Evolutionary conservation across 2,797 vertebrate genomes (phyloP).

Genomic region (Gobionotothen gibberifrons): DNA sequence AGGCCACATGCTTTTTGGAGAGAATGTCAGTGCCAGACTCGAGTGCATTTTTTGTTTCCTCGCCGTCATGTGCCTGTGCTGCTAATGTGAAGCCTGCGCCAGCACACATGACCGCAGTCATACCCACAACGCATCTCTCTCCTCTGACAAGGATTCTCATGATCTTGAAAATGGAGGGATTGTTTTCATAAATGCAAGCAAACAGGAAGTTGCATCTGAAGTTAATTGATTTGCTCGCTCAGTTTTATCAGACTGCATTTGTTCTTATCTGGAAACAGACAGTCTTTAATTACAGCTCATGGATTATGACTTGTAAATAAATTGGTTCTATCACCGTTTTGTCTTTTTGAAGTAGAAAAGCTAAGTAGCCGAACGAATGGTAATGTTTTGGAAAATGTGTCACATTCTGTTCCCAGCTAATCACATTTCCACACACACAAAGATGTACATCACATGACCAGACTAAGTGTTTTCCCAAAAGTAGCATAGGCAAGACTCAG

Average conservation of each 20-base stretch:
- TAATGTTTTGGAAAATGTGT: conserved; percentile 7
- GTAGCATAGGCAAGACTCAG: conserved; percentile 34
- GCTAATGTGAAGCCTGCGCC: conserved; percentile 75
- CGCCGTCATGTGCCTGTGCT: conserved; percentile 72
- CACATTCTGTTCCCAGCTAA: conserved; percentile 25
- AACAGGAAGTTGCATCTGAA: conserved; percentile 21
- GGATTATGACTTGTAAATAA: conserved; percentile 9
- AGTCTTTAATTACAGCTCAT: not conserved
- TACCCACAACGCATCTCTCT: conserved; percentile 40
- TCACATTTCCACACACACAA: conserved; percentile 6
- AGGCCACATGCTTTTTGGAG: conserved; percentile 15
- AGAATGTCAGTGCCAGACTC: not conserved
- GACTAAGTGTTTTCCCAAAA: conserved; percentile 17
- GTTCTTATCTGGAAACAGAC: not conserved
- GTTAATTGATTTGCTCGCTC: conserved; percentile 16
- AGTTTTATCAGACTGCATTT: not conserved
- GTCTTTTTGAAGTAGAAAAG: not conserved
- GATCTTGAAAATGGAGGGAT: conserved; percentile 62
- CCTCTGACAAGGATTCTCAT: conserved; percentile 59
- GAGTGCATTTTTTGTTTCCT: conserved; percentile 24
- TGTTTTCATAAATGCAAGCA: conserved; percentile 50
- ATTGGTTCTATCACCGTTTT: not conserved
- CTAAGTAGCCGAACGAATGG: accelerated
- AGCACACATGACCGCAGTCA: conserved; percentile 71
- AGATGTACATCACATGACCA: conserved; percentile 3